phyloP scores from a whole-genome alignment of 2,888 invertebrate species.

The Temnothorax ravouxi region DNA sequence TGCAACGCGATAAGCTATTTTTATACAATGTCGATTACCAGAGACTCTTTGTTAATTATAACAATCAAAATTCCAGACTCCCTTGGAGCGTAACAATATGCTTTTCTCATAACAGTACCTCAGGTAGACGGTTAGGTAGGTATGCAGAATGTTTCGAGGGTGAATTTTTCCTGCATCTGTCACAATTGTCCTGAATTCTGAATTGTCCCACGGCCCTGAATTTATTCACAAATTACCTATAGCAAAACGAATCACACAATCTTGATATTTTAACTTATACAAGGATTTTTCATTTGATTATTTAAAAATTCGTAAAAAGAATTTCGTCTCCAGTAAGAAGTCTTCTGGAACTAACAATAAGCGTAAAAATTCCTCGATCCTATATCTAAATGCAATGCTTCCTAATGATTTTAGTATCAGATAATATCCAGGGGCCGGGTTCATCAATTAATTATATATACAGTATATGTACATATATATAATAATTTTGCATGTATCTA shows the following conservation, averaged over 20 bases:
- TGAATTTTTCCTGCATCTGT: constrained; percentile 59
- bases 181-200: constrained; percentile 57
- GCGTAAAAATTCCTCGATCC: neutral
- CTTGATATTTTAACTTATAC: neutral
- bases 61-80: neutral
- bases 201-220: neutral
- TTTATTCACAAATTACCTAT: neutral
- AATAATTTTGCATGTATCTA: neutral
- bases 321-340: neutral
- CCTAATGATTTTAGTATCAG: neutral
- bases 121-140: constrained; percentile 74
- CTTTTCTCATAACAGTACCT: constrained; percentile 62
- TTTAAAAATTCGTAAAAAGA: neutral
- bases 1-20: neutral
- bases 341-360: neutral
- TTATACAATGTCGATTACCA: neutral
- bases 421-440: neutral
- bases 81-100: constrained; percentile 32
- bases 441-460: neutral
- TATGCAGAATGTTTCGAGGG: constrained; percentile 59
- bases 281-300: neutral
- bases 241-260: neutral
- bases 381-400: neutral
- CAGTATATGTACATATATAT: no score
- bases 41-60: neutral